These are phyloP conservation scores for Dysmachus trigonus DNA, from an alignment of 2,888 invertebrate genomes.

Conservation along the genomic window DNA sequence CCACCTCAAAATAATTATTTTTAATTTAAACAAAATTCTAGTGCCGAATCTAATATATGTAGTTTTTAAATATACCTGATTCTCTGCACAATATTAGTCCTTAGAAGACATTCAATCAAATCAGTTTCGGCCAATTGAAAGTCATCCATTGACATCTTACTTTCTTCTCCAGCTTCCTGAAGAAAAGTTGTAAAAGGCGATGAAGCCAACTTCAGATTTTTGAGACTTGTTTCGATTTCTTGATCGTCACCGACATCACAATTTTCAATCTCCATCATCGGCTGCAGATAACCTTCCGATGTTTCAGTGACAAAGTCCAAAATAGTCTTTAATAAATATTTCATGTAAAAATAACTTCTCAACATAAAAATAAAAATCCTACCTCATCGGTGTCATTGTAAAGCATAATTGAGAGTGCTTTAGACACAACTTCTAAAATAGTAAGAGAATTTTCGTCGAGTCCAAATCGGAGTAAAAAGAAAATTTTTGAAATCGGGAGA, in stretches of 20 bases:
- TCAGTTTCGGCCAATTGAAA: conserved; percentile 87
- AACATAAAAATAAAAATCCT: neutral
- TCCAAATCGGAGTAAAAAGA: conserved; percentile 84
- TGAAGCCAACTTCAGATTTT: conserved; percentile 58
- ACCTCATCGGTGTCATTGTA: conserved; percentile 82
- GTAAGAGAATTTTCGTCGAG: conserved; percentile 83
- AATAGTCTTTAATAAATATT: conserved; percentile 62
- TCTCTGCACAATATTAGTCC: conserved; percentile 81
- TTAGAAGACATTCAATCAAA: conserved; percentile 75
- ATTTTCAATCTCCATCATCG: conserved; percentile 66
- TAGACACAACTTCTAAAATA: conserved; percentile 78
- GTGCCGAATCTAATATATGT: no score
- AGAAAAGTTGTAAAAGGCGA: conserved; percentile 57
- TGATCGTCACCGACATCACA: conserved; percentile 51
- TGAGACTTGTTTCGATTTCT: conserved; percentile 67
- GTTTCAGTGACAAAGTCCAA: conserved; percentile 75
- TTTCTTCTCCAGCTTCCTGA: conserved; percentile 61
- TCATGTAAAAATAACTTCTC: neutral
- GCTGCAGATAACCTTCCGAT: conserved; percentile 72
- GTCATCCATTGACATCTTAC: conserved; percentile 79
- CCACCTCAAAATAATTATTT: no score
- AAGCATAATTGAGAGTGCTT: conserved; percentile 78
- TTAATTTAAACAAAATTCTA: no score
- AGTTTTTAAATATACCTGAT: no score
- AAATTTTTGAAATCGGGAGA: conserved; percentile 78